phyloP scores from a whole-genome alignment of 2,797 vertebrate genomes.

The Scolopax bukidnonensis region DNA sequence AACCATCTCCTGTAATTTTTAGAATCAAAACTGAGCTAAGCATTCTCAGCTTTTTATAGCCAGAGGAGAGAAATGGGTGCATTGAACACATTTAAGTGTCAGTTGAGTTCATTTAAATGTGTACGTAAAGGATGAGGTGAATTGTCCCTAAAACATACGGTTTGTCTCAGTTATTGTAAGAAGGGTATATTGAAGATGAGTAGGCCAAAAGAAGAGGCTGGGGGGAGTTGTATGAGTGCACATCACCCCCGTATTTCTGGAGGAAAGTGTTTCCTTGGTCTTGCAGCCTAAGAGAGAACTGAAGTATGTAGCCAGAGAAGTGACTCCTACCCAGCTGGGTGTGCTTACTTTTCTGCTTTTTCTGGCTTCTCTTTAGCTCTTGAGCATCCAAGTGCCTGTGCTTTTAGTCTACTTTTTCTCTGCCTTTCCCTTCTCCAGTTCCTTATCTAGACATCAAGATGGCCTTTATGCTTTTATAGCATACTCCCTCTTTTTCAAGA shows the following conservation, averaged over 20 bases:
- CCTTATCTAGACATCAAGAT: not conserved
- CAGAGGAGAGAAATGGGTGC: not conserved
- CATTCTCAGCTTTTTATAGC: not conserved
- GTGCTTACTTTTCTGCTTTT: not conserved
- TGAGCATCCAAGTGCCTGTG: rapidly evolving
- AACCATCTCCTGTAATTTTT: not conserved
- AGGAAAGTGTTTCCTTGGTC: not conserved
- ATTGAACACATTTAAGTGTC: not conserved
- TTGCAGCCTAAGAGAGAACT: not conserved
- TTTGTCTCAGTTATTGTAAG: not conserved
- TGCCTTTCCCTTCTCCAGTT: not conserved
- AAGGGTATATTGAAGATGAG: not conserved
- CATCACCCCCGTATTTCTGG: not conserved
- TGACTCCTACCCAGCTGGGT: not conserved
- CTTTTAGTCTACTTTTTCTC: not conserved
- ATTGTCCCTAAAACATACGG: not conserved
- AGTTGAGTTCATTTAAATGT: not conserved
- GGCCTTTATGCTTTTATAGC: not conserved
- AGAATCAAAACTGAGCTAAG: not conserved
- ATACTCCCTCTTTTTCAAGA: not conserved
- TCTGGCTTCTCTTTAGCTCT: not conserved
- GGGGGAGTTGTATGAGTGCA: rapidly evolving
- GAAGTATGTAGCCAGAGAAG: not conserved
- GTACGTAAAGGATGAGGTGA: not conserved
- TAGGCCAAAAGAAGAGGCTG: not conserved